Evolutionary conservation across 2,113 vertebrate species (phyloP).

Genomic region (Cyprinodon variegatus): DNA sequence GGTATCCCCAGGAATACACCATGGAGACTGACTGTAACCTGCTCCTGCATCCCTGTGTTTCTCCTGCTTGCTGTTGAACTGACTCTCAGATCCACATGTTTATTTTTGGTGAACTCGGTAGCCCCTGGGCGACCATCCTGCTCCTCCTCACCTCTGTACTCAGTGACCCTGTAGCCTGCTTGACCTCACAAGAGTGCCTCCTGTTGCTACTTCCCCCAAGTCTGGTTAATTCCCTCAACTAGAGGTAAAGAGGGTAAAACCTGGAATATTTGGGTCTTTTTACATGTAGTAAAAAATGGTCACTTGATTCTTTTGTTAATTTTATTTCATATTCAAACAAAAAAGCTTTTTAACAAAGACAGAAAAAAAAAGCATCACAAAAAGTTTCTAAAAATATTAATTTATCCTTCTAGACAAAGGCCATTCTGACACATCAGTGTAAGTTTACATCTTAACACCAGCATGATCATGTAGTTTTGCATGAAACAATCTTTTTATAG

Average conservation of each 20-base stretch:
- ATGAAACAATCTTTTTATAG: background rate
- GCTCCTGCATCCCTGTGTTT: background rate
- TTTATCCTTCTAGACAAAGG: background rate
- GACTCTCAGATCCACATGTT: slow-evolving; percentile 38
- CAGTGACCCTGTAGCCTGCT: slow-evolving; percentile 47
- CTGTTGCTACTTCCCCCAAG: slow-evolving; percentile 25
- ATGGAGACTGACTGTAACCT: background rate
- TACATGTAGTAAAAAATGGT: background rate
- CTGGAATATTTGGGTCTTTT: background rate
- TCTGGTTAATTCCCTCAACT: background rate
- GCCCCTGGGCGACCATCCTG: slow-evolving; percentile 29
- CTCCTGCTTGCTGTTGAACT: slow-evolving; percentile 10
- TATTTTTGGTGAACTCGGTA: slow-evolving; percentile 48
- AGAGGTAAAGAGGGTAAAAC: background rate
- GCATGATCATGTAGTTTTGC: background rate
- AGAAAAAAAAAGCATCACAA: slow-evolving; percentile 2
- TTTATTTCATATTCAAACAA: slow-evolving; percentile 23
- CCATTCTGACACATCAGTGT: slow-evolving; percentile 8
- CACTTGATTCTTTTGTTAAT: background rate
- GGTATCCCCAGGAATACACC: background rate
- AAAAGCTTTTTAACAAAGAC: background rate
- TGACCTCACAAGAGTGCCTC: slow-evolving; percentile 34
- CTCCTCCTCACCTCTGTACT: slow-evolving; percentile 64
- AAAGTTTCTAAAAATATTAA: slow-evolving; percentile 22
- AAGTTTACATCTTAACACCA: slow-evolving; percentile 7